phyloP scores from a whole-genome alignment of 30 jellyfish, hydroid and myxozoan genomes.

The Turritopsis dohrnii region DNA sequence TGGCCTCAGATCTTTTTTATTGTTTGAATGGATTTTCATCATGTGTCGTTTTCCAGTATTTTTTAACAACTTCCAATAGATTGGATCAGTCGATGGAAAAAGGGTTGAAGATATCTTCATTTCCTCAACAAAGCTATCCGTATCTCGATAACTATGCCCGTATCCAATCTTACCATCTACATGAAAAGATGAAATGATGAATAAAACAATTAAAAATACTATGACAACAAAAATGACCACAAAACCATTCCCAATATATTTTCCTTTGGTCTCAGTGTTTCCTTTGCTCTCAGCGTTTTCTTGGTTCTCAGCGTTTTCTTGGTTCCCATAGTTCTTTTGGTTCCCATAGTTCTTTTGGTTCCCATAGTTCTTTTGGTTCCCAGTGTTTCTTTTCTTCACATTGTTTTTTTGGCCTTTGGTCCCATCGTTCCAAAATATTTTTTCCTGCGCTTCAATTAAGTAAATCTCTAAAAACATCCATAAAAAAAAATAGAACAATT shows the following conservation, averaged over 20 bases:
- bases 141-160: constrained; percentile 20
- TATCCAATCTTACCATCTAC: no score
- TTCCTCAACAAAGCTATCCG: not conserved
- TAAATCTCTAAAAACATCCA: not conserved
- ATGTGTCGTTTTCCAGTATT: constrained; percentile 22
- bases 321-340: no score
- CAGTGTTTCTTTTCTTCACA: not conserved
- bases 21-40: not conserved
- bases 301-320: no score
- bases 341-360: no score
- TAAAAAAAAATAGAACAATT: not conserved
- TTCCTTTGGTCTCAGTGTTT: no score
- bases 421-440: not conserved
- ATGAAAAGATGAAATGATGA: no score
- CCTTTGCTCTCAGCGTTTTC: no score
- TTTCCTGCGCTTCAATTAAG: not conserved
- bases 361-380: no score
- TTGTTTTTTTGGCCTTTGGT: no score
- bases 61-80: constrained; percentile 11
- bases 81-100: constrained; percentile 9
- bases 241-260: no score
- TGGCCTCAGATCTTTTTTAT: constrained; percentile 15
- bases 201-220: no score
- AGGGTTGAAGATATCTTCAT: not conserved
- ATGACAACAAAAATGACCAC: no score